Base-by-base conservation (phyloP, 1,140 invertebrate species). In the Microplitis demolitor region DNA sequence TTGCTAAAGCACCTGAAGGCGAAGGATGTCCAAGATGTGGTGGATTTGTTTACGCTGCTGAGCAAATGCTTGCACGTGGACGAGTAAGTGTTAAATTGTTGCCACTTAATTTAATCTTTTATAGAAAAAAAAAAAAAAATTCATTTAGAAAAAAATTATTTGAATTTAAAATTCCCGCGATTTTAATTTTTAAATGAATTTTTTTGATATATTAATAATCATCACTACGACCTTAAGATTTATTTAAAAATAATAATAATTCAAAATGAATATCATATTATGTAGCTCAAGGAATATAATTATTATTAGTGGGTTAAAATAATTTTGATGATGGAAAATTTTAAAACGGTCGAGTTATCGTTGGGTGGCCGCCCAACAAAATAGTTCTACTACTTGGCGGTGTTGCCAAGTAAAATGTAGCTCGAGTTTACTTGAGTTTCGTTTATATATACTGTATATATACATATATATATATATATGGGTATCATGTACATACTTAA, bases 31-130 rank as follows among this genome's bases (percentile, higher is more conserved):
- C 96, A 31, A 90, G 95, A 74, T 97, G 96, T 84, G 95, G 95
- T 63, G 96, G 96, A 76, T 96, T 89, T 83, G 96, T 97, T 24
- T 98, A 97, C 86, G 95, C 95, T 72, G 96, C 96, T 63, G 96
- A 97, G 87, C 95, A 96, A 87, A 97, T 97, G 95, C 89, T 97
- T 81, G 95, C 95, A 73, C 91, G 94, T 78, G 95, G 95, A 89
- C 90, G 92, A 89, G 94, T 95, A 89, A 93, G 91, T 90, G 79
- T 67, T 58, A 58, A 58, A 58, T 24, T 24, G 2, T 24, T 24
- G 24, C 24, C 24, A 24, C 24, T 2, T 24, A 58, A 9, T 34
- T 24, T 58, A 58, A 58, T 8, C 33, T 54, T 54, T 54, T 14
- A 54, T 54, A 61, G 37, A 39, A 14, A 63, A 14, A 39, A 63